These are phyloP conservation scores for Podotricha telesiphe DNA, from an alignment of 2,888 invertebrate species.

Conservation along the genomic window DNA sequence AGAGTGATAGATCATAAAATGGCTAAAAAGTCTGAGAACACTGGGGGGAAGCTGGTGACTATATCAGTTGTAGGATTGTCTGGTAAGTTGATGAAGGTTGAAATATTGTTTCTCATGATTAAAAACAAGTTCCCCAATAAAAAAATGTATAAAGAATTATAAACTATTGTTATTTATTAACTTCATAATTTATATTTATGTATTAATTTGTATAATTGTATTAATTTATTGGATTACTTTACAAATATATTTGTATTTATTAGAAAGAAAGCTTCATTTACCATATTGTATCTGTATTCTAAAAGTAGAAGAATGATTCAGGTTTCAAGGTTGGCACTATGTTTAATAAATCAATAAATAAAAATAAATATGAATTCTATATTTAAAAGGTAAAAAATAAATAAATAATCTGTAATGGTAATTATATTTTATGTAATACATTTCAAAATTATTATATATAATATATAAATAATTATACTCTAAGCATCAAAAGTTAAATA, in stretches of 20 bases:
- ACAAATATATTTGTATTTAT: background rate
- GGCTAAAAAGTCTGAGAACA: conserved; percentile 89
- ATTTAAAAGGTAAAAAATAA: too few species aligned
- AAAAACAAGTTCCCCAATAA: background rate
- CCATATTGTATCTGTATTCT: background rate
- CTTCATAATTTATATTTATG: too few species aligned
- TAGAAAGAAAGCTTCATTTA: background rate
- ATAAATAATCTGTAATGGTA: too few species aligned
- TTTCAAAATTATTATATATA: too few species aligned
- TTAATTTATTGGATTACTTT: too few species aligned
- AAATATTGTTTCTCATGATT: background rate
- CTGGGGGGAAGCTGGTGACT: conserved; percentile 88
- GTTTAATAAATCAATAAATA: background rate
- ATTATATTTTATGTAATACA: too few species aligned
- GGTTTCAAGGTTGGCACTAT: background rate
- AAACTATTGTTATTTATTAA: too few species aligned
- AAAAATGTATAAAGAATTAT: background rate
- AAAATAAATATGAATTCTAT: too few species aligned
- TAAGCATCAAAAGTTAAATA: background rate
- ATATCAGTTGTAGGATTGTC: conserved; percentile 96
- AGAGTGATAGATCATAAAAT: conserved; percentile 76
- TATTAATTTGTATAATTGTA: too few species aligned
- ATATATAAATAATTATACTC: too few species aligned
- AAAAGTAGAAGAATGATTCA: background rate
- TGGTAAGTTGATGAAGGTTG: conserved; percentile 67